A percentile compares a stretch with the other conserved stretches of the same genome.
phyloP scores from a whole-genome alignment of 2,888 invertebrate species.

The Loripinus fragilis region DNA sequence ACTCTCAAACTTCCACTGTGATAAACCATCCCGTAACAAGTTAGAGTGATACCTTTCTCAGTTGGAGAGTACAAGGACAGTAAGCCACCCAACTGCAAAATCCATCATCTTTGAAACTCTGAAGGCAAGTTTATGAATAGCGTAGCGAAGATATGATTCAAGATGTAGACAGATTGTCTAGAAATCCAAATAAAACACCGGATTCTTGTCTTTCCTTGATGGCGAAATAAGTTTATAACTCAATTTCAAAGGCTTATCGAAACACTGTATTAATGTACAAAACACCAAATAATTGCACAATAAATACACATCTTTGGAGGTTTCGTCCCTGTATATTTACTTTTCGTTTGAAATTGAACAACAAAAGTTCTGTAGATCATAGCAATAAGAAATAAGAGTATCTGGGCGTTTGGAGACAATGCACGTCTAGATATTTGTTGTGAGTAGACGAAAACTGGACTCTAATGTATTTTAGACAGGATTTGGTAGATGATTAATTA shows the following conservation, averaged over 20 bases:
- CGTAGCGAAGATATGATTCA: background rate
- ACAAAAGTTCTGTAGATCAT: no score
- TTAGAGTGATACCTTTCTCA: background rate
- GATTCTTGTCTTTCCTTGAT: conserved; percentile 2
- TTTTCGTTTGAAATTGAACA: background rate
- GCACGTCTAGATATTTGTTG: no score
- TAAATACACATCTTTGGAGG: background rate
- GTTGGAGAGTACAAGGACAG: no score
- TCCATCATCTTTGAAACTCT: background rate
- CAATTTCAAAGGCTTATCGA: conserved; percentile 10
- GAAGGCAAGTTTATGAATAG: conserved; percentile 1
- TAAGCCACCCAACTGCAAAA: background rate
- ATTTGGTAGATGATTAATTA: no score
- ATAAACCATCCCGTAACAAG: background rate
- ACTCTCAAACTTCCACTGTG: background rate
- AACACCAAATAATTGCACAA: conserved; percentile 9
- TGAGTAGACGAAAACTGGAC: no score
- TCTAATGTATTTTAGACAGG: no score
- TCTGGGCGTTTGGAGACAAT: no score
- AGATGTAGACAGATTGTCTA: conserved; percentile 5
- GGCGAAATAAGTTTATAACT: conserved; percentile 1
- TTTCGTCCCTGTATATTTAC: background rate
- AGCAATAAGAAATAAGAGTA: no score
- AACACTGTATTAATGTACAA: background rate
- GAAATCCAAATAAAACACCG: conserved; percentile 4